A percentile compares a stretch with the other conserved stretches of the same genome.
Conservation (phyloP, 2,113 vertebrate species). For the Cheilinus undulatus region DNA sequence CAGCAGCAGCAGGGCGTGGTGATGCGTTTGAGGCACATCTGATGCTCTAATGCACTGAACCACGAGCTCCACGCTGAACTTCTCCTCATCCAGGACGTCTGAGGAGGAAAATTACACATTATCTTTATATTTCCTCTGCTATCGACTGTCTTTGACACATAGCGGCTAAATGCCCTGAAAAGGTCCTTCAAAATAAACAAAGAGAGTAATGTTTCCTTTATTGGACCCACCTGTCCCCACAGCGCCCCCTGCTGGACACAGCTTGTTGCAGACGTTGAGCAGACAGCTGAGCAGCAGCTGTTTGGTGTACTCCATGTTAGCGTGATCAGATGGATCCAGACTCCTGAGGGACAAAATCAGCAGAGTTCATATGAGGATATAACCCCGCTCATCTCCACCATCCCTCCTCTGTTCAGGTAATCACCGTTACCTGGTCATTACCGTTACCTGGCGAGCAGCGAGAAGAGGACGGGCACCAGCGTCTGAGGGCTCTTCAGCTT, state of each 20-base stretch:
- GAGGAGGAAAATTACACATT: neutral
- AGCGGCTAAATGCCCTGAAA: no score
- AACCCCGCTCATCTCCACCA: no score
- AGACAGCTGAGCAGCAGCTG: slow-evolving; percentile 95
- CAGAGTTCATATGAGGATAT: no score
- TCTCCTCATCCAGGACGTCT: slow-evolving; percentile 93
- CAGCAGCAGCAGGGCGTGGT: slow-evolving; percentile 94
- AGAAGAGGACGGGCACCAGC: slow-evolving; percentile 90
- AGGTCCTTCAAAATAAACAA: no score
- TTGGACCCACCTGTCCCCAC: slow-evolving; percentile 13
- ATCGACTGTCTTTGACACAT: no score
- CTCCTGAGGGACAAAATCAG: slow-evolving; percentile 79
- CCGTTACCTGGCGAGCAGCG: slow-evolving; percentile 89
- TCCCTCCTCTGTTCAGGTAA: no score
- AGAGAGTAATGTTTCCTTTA: no score
- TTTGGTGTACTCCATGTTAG: slow-evolving; percentile 93
- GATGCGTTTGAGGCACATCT: slow-evolving; percentile 94
- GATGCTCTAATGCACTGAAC: slow-evolving; percentile 93
- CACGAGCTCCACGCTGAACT: slow-evolving; percentile 95
- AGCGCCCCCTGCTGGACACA: slow-evolving; percentile 81
- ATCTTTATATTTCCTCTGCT: no score
- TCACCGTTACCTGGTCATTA: slow-evolving; percentile 81
- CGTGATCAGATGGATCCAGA: slow-evolving; percentile 83
- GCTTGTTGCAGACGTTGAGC: slow-evolving; percentile 89
- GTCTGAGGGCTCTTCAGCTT: slow-evolving; percentile 88